These are phyloP conservation scores for Macaria notata DNA, from an alignment of 2,888 invertebrate genomes.

Conservation along the genomic window DNA sequence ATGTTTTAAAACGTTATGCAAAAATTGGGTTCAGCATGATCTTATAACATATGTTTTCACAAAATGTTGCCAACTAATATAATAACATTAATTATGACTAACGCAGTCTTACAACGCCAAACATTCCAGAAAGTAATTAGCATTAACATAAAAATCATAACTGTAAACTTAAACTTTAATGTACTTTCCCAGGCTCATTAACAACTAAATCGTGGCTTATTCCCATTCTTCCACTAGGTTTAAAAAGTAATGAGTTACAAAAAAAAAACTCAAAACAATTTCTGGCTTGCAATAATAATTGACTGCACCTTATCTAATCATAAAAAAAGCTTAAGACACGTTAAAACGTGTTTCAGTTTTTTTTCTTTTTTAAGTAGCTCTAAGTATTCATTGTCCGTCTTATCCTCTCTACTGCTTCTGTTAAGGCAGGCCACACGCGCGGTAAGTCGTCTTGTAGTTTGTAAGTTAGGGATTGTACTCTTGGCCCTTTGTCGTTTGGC, in stretches of 20 bases:
- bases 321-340: neutral
- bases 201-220: neutral
- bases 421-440: conserved; percentile 72
- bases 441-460: conserved; percentile 77
- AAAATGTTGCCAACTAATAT: no score
- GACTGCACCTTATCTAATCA: no score
- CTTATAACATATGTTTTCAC: no score
- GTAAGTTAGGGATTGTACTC: conserved; percentile 72
- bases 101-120: no score
- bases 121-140: no score
- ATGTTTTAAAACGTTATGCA: no score
- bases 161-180: neutral
- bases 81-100: no score
- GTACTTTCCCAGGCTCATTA: conserved; percentile 1
- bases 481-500: conserved; percentile 72
- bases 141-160: no score
- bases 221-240: neutral
- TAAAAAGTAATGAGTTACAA: neutral
- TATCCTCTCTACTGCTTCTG: conserved; percentile 48
- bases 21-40: no score
- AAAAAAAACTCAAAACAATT: no score
- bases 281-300: no score
- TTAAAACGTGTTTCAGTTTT: neutral
- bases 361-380: conserved; percentile 7
- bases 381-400: conserved; percentile 14